Evolutionary conservation across 2,888 invertebrate species (phyloP).

Genomic region (Yponomeuta cagnagella): DNA sequence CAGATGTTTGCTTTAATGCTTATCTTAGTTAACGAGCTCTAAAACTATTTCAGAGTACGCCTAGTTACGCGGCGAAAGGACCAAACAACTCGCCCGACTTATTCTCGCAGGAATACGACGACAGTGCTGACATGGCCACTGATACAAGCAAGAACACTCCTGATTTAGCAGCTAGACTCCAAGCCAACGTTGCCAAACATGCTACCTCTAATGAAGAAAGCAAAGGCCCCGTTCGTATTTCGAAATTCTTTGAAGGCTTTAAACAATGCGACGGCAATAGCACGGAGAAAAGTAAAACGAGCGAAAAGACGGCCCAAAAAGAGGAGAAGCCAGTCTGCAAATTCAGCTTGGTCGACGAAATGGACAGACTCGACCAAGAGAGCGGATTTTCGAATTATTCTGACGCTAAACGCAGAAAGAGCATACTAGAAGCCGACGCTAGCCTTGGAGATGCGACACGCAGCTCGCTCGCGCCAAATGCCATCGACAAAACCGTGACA

Average conservation of each 20-base stretch:
- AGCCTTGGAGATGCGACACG: background rate
- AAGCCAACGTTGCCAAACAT: background rate
- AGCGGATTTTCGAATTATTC: constrained; percentile 37
- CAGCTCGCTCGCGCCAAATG: background rate
- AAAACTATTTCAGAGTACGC: constrained; percentile 18
- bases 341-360: constrained; percentile 40
- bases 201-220: background rate
- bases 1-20: no score
- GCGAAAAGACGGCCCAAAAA: constrained; percentile 6
- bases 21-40: no score
- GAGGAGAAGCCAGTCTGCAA: constrained; percentile 22
- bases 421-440: background rate
- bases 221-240: background rate
- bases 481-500: background rate
- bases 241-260: constrained; percentile 4
- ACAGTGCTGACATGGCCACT: constrained; percentile 24
- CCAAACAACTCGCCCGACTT: constrained; percentile 43
- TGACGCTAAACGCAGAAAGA: background rate
- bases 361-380: constrained; percentile 43
- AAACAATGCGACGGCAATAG: background rate
- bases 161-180: background rate
- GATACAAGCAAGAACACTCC: background rate
- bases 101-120: constrained; percentile 43
- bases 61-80: constrained; percentile 22
- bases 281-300: background rate